Evolutionary conservation across 2,888 invertebrate genomes (phyloP), one percentile per base, ranked within the genome.

Genomic region (Oxycera nigricornis): DNA sequence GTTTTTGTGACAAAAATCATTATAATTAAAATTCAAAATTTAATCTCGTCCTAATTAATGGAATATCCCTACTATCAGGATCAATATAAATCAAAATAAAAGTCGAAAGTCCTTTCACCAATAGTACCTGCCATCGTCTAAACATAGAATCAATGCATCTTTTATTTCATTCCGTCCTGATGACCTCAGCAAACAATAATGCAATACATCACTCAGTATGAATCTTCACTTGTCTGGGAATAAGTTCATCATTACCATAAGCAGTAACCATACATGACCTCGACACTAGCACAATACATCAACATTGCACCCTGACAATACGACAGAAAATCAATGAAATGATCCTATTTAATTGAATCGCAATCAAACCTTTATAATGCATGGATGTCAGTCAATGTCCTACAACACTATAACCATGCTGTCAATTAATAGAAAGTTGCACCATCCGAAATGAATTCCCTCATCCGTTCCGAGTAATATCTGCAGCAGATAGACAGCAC

Each of bases 241-340:
- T 24, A 6, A 55, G 20, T 55, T 2, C 24, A 22, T 1, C 22
- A 55, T 24, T 22, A 1, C 3, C 20, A 22, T 20, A 0, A 50
- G 55, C 55, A 61, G 20, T 61, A 1, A 61, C 61, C 17, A 20
- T 30, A 35, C 20, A 61, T 61, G 35, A 61, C 31, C 35, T 61
- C 61, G 35, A 35, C 61, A 61, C 61, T 61, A n/a, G n/a, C n/a
- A 35, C 61, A 61, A 35, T 35, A 35, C 35, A 61, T 61, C 2
- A 61, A 61, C n/a, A 35, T 61, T n/a, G 22, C 31, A 35, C 1
- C 26, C 61, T 2, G n/a, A 35, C 30, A 20, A 61, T 31, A 6
- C 31, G 61, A 61, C 61, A 61, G 30, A 30, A 35, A 61, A 61
- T 61, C 61, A 26, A 61, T 61, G 17, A 17, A 61, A 61, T 61